Base-by-base conservation (phyloP, 1,140 invertebrate species). In the Hycleus cichorii region DNA sequence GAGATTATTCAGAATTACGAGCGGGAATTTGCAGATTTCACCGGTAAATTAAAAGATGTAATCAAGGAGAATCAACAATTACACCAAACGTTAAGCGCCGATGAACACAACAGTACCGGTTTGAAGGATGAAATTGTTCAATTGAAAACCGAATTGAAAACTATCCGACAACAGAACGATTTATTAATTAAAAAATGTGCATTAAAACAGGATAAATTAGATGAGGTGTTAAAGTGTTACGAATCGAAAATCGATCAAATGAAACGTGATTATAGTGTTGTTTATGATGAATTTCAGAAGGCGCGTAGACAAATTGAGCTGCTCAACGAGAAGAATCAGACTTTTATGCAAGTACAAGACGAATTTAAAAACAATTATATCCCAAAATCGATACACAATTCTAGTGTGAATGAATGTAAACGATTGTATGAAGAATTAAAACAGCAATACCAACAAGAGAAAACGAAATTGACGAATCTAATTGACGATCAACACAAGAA, bases 401-500 rank as follows among this genome's bases (percentile, higher is more conserved):
- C 76, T 25, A 78, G 80, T 1, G 76, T 86, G 1, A 79, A 81
- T 49, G 83, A 86, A 64, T 85, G 81, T 54, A 83, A 81, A 71
- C 71, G 76, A 53, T 72, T 83, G 54, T 81, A 84, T 57, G 82
- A 86, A 62, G 79, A 86, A 63, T 64, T 86, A 7, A 83, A 85
- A 59, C 56, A 61, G 27, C 81, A 83, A 58, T 84, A 86, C 57
- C 78, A 81, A 12, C 65, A 68, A 5, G 84, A 86, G 42, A 81
- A 78, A 60, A 66, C 68, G 2, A 77, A 76, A 58, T 59, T 83
- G 8, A 74, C 60, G 68, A 77, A 58, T 71, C 74, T 59, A 55
- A 67, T 56, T 66, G 62, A 63, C 24, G 46, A 46, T 4, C 57
- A 79, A 3, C 77, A 64, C 64, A 76, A 64, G 64, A 64, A 54